These are phyloP conservation scores for Cyphomyrus plagiostoma DNA, from an alignment of 2,113 vertebrate species.

Conservation along the genomic window DNA sequence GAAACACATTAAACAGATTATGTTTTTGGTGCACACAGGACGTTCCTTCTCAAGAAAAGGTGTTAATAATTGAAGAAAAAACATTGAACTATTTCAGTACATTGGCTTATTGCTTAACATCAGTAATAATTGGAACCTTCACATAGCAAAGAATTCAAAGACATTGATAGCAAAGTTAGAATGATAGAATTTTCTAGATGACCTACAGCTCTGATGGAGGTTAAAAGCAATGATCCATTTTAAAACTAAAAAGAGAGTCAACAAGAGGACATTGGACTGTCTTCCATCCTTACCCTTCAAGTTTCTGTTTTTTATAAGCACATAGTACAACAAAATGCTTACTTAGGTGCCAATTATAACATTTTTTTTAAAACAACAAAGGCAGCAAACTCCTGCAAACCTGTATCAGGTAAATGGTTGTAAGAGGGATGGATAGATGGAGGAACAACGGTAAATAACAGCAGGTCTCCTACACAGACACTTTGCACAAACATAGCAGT, in stretches of 20 bases:
- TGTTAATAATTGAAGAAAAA: neutral
- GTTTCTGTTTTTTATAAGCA: neutral
- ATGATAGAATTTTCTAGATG: neutral
- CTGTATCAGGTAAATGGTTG: neutral
- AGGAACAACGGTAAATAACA: neutral
- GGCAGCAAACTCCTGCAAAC: neutral
- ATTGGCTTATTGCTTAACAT: neutral
- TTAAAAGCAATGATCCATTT: slow-evolving; percentile 2
- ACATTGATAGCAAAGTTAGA: neutral
- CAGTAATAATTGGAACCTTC: neutral
- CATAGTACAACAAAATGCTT: neutral
- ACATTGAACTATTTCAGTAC: neutral
- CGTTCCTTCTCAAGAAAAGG: neutral
- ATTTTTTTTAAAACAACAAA: neutral
- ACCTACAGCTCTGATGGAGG: neutral
- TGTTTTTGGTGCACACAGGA: neutral
- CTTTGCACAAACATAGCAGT: neutral
- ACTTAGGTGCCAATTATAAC: neutral
- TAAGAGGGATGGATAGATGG: neutral
- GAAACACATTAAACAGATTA: neutral
- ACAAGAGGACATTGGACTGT: neutral
- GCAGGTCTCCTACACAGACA: neutral
- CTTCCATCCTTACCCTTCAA: neutral
- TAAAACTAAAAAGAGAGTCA: neutral
- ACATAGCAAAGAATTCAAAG: neutral